Base-by-base conservation (phyloP, 1,140 invertebrate genomes). In the Venturia canescens region DNA sequence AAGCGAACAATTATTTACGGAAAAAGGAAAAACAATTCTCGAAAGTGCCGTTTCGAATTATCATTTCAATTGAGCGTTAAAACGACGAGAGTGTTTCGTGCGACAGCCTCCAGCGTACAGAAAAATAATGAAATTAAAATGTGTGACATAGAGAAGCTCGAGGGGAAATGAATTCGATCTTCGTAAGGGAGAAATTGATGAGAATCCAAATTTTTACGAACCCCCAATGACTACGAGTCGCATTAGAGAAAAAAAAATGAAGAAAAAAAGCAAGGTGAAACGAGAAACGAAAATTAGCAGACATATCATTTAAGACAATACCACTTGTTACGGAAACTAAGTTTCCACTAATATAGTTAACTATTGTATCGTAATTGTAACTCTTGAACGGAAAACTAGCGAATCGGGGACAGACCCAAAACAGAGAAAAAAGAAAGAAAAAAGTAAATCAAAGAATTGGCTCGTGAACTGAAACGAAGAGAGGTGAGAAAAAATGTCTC, bases 221-320 rank as follows among this genome's bases (percentile, higher is more conserved):
- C 82, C 85, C 82, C 85, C 84, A 86, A 53, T n/a, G 50, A 53
- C 16, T 16, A 80, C 81, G 48, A 83, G 84, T 84, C 86, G 66
- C 87, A 84, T 87, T 85, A 60, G 81, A 67, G 79, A 84, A 86
- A 88, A 81, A 86, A 86, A 89, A 90, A 31, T 1, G 31, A 16
- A 69, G 31, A 29, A 16, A 69, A 16, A 69, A 69, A 29, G 13
- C 16, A 69, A 18, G n/a, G n/a, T 27, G 3, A 60, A 72, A 81
- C 86, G 86, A 87, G 83, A 81, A 89, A 87, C 83, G 88, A 90
- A 69, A 88, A 91, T 91, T 91, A 91, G 90, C 87, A 89, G 87
- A 92, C 91, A 92, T 92, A 92, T 92, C 91, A 92, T 92, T 92
- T 91, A 89, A 91, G 90, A 92, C 91, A 92, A 92, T 92, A 92